Base-by-base conservation (phyloP, 2,113 vertebrate genomes). In the Apteryx mantelli region DNA sequence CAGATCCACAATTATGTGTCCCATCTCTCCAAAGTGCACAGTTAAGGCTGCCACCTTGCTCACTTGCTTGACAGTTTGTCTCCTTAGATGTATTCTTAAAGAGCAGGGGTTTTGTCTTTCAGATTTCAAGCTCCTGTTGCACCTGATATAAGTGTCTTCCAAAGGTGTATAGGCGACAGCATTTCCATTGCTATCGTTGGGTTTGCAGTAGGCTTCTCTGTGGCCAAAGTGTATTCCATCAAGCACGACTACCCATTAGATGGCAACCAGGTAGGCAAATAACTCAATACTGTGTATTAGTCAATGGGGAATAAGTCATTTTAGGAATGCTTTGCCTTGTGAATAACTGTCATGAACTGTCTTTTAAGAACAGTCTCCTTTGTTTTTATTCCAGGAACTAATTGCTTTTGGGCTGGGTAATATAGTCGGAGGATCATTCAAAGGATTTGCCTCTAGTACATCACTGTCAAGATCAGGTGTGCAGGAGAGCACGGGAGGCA, bases 401-500 rank as follows among this genome's bases (percentile, higher is more conserved):
- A 98, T 99, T 48, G 99, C 99, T 53, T 99, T 99, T 89, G 99
- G 99, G 24, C 73, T 98, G 53, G 97, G 99, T 95, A 99, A 99
- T 94, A 99, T 99, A 85, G 98, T 99, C 64, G 96, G 98, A 56
- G 99, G 99, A n/a, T 97, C 98, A 7, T 99, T 99, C 96, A 98
- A 97, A 97, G 99, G 99, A 16, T 99, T 99, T 96, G 99, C 98
- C 20, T 98, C 98, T 2, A 99, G 99, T 61, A 99, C 99, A 3
- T 97, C 99, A 88, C 98, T 99, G 40, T 99, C 99, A 44, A 99
- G 99, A 96, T 99, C 98, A 5, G 99, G 98, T 20, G 99, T 99
- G 42, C 99, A 99, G 94, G 99, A 99, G 92, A 99, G 99, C 95
- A 99, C 99, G 3, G 99, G 99, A 34, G 99, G 99, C 7, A 99